phyloP scores from a whole-genome alignment of 2,888 invertebrate species.

The Luperina nickerlii region DNA sequence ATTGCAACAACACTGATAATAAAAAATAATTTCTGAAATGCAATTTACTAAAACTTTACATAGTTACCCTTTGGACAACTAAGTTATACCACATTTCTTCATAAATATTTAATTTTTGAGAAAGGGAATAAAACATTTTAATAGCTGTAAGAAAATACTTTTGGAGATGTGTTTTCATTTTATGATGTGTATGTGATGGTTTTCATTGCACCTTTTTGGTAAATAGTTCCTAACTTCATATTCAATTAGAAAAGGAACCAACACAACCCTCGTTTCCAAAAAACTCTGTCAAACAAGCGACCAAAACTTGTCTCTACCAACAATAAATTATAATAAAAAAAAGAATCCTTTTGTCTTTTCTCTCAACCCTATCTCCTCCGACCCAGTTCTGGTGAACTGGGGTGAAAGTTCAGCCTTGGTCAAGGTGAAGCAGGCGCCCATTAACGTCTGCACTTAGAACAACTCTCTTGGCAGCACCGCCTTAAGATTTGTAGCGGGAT shows the following conservation, averaged over 20 bases:
- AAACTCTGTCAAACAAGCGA: background rate
- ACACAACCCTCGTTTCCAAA: background rate
- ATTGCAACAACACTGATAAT: background rate
- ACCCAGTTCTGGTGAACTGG: slow-evolving; percentile 80
- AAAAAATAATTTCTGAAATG: background rate
- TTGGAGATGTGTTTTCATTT: background rate
- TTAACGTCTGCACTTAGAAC: slow-evolving; percentile 88
- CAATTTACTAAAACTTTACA: background rate
- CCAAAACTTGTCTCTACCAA: background rate
- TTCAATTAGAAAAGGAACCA: background rate
- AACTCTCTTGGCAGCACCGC: slow-evolving; percentile 81
- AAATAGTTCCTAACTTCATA: background rate
- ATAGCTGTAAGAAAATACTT: no score
- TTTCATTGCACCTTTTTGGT: background rate
- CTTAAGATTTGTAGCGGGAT: slow-evolving; percentile 81
- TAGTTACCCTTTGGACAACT: no score
- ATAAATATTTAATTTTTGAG: background rate
- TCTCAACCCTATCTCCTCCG: slow-evolving; percentile 69
- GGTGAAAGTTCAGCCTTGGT: slow-evolving; percentile 87
- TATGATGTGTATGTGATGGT: background rate
- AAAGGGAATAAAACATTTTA: background rate
- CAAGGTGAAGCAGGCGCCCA: slow-evolving; percentile 88
- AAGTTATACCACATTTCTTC: background rate
- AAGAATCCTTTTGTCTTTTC: slow-evolving; percentile 48
- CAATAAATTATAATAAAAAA: slow-evolving; percentile 21